These are phyloP conservation scores for Panthera uncia DNA, from an alignment of 2,113 vertebrate genomes.

Conservation along the genomic window DNA sequence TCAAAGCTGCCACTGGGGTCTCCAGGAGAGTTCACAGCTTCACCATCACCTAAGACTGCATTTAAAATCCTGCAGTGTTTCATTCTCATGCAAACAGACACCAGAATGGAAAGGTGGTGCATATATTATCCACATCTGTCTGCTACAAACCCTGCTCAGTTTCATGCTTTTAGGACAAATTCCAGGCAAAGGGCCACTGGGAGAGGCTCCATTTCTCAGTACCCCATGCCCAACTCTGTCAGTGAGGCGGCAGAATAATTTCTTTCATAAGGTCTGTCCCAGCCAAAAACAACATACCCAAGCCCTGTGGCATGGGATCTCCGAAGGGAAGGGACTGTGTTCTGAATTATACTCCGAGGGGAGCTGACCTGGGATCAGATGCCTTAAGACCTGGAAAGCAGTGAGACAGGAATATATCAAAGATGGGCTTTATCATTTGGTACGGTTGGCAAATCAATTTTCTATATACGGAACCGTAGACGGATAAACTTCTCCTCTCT, in stretches of 20 bases:
- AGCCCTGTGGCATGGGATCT: conserved; percentile 82
- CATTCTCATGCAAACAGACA: conserved; percentile 76
- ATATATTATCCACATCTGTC: conserved; percentile 80
- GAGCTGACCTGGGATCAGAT: conserved; percentile 78
- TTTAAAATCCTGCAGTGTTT: background rate
- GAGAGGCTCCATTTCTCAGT: conserved; percentile 84
- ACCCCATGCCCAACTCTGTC: conserved; percentile 87
- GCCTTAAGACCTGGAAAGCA: conserved; percentile 79
- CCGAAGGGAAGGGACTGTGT: conserved; percentile 82
- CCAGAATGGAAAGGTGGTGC: conserved; percentile 70
- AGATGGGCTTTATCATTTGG: conserved; percentile 77
- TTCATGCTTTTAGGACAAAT: conserved; percentile 82
- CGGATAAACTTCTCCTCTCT: conserved; percentile 58
- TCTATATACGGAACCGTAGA: conserved; percentile 40
- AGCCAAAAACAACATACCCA: conserved; percentile 88
- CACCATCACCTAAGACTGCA: background rate
- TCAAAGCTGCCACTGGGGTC: background rate
- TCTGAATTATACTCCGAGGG: conserved; percentile 79
- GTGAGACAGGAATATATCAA: conserved; percentile 68
- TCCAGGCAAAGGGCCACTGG: conserved; percentile 87
- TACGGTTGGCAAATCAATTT: conserved; percentile 80
- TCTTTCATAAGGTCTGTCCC: conserved; percentile 82
- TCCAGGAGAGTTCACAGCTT: background rate
- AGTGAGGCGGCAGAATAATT: conserved; percentile 87
- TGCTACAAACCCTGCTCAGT: conserved; percentile 84